phyloP scores from a whole-genome alignment of 2,888 invertebrate genomes.

The Scelioninae gen. 1 region DNA sequence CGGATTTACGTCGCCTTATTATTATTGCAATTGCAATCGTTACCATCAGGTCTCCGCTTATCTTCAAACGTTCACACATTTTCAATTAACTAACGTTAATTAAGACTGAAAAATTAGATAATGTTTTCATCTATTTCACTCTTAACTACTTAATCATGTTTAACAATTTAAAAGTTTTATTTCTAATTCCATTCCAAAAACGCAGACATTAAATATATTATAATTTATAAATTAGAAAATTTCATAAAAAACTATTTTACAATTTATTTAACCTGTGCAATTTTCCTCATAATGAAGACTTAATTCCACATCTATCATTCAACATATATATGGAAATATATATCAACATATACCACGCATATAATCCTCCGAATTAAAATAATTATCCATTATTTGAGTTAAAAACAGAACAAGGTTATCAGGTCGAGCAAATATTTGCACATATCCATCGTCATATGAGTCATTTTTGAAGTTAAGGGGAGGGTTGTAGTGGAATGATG shows the following conservation, averaged over 20 bases:
- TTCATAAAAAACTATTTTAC: no score
- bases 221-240: no score
- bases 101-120: conserved; percentile 59
- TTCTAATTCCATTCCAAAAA: no score
- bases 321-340: no score
- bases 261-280: no score
- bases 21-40: conserved; percentile 16
- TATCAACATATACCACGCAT: no score
- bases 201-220: no score
- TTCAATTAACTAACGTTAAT: conserved; percentile 60
- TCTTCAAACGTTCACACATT: conserved; percentile 47
- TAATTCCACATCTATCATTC: no score
- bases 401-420: conserved; percentile 38
- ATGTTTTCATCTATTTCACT: conserved; percentile 42
- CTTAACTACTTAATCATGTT: no score
- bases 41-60: conserved; percentile 4
- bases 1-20: conserved; percentile 27
- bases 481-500: not conserved
- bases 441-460: not conserved
- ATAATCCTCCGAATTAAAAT: conserved; percentile 16
- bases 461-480: not conserved
- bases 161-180: no score
- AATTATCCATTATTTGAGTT: conserved; percentile 23
- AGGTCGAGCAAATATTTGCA: conserved; percentile 44
- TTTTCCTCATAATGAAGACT: no score